phyloP scores from a whole-genome alignment of 2,113 vertebrate species.

The Melanotaenia duboulayi region DNA sequence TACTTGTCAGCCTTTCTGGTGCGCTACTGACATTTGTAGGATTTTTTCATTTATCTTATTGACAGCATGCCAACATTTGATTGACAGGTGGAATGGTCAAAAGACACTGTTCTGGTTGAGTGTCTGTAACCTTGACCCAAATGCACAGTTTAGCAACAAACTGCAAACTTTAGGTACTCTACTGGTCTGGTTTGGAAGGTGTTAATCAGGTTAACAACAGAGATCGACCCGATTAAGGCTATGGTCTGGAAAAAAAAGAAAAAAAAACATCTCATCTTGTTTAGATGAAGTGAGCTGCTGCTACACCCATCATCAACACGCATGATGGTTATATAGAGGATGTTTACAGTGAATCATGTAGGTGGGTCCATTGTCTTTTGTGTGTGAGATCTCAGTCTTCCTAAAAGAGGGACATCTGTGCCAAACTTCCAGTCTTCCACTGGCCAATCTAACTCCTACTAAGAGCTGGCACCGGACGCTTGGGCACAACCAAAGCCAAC shows the following conservation, averaged over 20 bases:
- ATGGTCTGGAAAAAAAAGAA: background rate
- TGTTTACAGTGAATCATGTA: slow-evolving; percentile 33
- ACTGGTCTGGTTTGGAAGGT: background rate
- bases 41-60: background rate
- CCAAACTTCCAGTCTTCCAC: slow-evolving; percentile 52
- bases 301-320: slow-evolving; percentile 3
- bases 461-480: slow-evolving; percentile 63
- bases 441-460: slow-evolving; percentile 59
- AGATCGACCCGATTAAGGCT: background rate
- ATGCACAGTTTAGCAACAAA: background rate
- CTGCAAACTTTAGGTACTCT: background rate
- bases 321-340: background rate
- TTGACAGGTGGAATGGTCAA: background rate
- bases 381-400: slow-evolving; percentile 59
- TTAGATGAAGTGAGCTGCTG: background rate
- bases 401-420: slow-evolving; percentile 59
- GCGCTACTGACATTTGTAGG: background rate
- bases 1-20: background rate
- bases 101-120: background rate
- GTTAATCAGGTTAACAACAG: background rate
- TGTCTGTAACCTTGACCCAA: background rate
- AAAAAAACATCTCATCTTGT: background rate
- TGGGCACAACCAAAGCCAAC: slow-evolving; percentile 50
- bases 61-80: background rate
- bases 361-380: slow-evolving; percentile 14